These are phyloP conservation scores for Heliconius hermathena DNA, from an alignment of 1,140 invertebrate genomes.

Conservation along the genomic window DNA sequence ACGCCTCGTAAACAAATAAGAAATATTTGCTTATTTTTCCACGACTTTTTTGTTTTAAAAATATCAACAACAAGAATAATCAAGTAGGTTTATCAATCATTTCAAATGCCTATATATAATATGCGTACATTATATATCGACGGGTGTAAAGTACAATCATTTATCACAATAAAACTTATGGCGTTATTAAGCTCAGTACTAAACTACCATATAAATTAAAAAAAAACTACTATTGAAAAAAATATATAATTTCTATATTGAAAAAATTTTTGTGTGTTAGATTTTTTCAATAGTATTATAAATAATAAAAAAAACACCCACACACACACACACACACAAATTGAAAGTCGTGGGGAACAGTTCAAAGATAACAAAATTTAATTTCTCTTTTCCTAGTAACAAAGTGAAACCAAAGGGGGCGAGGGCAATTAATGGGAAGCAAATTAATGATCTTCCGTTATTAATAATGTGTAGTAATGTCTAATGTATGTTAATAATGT, in stretches of 20 bases:
- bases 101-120: background rate
- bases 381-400: background rate
- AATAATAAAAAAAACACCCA: too few relatives aligned
- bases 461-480: constrained; percentile 24
- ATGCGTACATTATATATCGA: background rate
- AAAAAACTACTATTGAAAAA: too few relatives aligned
- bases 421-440: background rate
- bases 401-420: constrained; percentile 1
- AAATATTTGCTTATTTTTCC: background rate
- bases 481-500: too few relatives aligned
- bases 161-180: background rate
- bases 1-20: background rate
- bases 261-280: too few relatives aligned
- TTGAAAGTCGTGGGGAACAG: background rate
- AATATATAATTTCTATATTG: too few relatives aligned
- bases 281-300: too few relatives aligned
- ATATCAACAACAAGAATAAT: background rate
- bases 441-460: constrained; percentile 29
- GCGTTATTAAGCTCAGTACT: background rate
- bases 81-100: background rate
- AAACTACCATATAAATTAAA: too few relatives aligned
- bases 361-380: background rate
- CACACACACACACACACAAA: too few relatives aligned
- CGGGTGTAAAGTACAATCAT: background rate
- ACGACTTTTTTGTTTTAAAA: background rate